Percentiles rank a stretch among this genome's conserved stretches.
Evolutionary conservation across 2,888 invertebrate species (phyloP).

Genomic region (Tiliacea aurago): DNA sequence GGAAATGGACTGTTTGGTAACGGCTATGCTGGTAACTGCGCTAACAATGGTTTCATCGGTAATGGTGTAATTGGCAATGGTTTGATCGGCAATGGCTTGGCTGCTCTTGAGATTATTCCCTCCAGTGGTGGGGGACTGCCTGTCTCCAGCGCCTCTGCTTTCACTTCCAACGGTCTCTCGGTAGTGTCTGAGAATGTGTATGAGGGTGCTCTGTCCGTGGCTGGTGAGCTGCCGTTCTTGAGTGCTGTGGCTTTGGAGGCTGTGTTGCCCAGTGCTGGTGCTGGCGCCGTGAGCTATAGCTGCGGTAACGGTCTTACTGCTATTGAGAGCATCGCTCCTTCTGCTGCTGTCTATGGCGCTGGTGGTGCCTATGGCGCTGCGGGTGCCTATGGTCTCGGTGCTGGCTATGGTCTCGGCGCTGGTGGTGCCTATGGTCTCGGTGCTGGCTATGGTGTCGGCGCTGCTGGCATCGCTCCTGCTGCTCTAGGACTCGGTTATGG

Average conservation of each 20-base stretch:
- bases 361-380: background rate
- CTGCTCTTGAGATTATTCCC: background rate
- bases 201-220: background rate
- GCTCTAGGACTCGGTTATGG: no score
- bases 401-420: no score
- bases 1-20: background rate
- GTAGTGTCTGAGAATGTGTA: background rate
- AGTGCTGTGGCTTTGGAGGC: background rate
- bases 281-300: constrained; percentile 42
- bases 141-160: background rate
- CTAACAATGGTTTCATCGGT: background rate
- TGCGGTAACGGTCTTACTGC: constrained; percentile 42
- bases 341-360: background rate
- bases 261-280: background rate
- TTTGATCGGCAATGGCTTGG: background rate
- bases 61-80: background rate
- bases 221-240: background rate
- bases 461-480: no score
- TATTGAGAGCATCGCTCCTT: constrained; percentile 1
- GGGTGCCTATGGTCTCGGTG: constrained; percentile 6
- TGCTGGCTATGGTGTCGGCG: no score
- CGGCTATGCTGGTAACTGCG: background rate
- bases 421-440: no score
- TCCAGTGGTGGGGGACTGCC: background rate
- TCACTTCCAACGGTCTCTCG: background rate